Evolutionary conservation across 2,113 vertebrate species (phyloP), one percentile per base, ranked within the genome.

Genomic region (Rhynchomys soricoides): DNA sequence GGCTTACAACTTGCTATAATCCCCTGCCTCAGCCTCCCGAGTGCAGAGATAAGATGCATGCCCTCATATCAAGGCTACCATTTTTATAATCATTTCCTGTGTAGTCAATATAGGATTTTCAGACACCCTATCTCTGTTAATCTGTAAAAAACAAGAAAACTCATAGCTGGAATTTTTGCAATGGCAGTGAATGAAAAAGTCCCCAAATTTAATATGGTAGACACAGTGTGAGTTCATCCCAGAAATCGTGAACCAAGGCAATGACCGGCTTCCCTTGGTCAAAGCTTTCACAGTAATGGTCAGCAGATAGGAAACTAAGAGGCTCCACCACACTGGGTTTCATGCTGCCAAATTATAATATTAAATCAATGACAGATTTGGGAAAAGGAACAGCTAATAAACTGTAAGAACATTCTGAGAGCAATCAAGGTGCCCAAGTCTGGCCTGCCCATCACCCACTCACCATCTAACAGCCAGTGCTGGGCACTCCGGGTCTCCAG

Each of bases 391-490:
- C 74, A 81, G 6, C 87, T 68, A 43, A 1, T 50, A 17, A 29
- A 52, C 40, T 1, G 0, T 7, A 29, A 66, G 6, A 68, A 74
- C 17, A 16, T 15, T 31, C 40, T 3, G 16, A 2, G 3, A 21
- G 0, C 2, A 0, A 74, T 17, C 22, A 26, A 74, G 74, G 43
- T 75, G 37, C 50, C 73, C 1, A 86, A 64, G n/a, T 7, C 40
- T 9, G 11, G 31, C 34, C 22, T 52, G 64, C 57, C 45, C 75
- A 21, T 13, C 12, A 24, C 10, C 0, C 4, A 90, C 98, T 98
- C 98, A 99, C 99, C 99, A 0, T 99, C 99, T 0, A 99, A 98
- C 7, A 99, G 97, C 99, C 99, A 99, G 98, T 98, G 99, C 97
- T 99, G 98, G 24, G 93, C 78, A 0, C 89, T 98, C 86, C 99